A percentile compares a stretch with the other conserved stretches of the same genome.
Evolutionary conservation across 2,797 vertebrate species (phyloP).

Genomic region (Gephyroberyx darwinii): DNA sequence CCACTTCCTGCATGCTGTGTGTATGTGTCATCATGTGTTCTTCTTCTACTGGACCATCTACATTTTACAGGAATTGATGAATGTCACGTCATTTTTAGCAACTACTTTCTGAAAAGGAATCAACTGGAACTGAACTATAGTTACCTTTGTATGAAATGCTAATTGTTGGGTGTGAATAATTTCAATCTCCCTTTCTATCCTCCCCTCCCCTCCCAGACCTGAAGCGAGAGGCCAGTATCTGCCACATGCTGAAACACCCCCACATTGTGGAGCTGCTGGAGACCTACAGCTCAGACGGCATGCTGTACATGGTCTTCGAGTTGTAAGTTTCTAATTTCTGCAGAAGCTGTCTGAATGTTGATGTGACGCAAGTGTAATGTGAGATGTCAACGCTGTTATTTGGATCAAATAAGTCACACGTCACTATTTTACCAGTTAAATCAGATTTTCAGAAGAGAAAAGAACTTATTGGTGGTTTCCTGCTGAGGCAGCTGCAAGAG

Average conservation of each 20-base stretch:
- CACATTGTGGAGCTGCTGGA: slow-evolving; percentile 98
- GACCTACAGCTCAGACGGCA: slow-evolving; percentile 99
- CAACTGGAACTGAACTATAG: not conserved
- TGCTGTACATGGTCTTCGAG: slow-evolving; percentile 99
- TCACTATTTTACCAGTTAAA: not conserved
- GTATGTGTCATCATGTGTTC: no score
- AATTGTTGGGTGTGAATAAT: slow-evolving; percentile 10
- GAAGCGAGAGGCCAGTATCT: slow-evolving; percentile 99
- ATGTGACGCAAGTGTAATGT: not conserved
- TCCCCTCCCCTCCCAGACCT: slow-evolving; percentile 83
- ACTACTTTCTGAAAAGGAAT: not conserved
- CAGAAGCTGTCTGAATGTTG: not conserved
- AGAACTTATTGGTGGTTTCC: not conserved
- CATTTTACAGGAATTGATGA: no score
- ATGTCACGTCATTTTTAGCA: no score
- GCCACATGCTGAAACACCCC: slow-evolving; percentile 99
- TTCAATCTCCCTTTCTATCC: slow-evolving; percentile 1
- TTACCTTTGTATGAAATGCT: not conserved
- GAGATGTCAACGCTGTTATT: not conserved
- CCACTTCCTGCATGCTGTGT: no score
- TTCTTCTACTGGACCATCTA: no score
- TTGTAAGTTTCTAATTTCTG: slow-evolving; percentile 86
- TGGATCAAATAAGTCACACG: not conserved
- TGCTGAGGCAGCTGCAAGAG: not conserved
- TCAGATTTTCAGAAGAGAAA: not conserved